These are phyloP conservation scores for Chunga burmeisteri DNA, from an alignment of 2,113 vertebrate genomes.

Conservation along the genomic window DNA sequence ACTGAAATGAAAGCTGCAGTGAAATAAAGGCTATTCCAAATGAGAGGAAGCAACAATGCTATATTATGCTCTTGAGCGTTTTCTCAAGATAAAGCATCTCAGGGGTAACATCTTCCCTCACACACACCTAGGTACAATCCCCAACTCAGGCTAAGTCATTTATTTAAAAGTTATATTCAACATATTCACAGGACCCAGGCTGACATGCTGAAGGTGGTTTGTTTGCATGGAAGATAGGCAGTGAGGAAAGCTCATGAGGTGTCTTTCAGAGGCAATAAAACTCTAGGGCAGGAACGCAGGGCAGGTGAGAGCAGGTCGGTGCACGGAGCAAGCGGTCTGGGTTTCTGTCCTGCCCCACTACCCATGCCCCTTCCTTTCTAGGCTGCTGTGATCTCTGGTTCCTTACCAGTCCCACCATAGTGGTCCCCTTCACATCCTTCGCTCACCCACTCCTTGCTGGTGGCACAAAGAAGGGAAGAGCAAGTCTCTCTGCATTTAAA, in stretches of 20 bases:
- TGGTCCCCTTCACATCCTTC: neutral
- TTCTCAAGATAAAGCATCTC: neutral
- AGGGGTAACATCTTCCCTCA: neutral
- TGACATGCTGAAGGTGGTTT: neutral
- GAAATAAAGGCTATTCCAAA: slow-evolving; percentile 14
- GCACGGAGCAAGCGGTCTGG: neutral
- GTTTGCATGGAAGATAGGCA: neutral
- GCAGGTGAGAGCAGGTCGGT: neutral
- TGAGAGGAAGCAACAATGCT: neutral
- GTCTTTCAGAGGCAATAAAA: neutral
- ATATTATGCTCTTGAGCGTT: neutral
- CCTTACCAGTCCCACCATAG: neutral
- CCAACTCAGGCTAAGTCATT: neutral
- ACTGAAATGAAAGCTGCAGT: neutral
- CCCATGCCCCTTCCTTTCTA: neutral
- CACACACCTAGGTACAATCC: neutral
- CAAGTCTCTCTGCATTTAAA: neutral
- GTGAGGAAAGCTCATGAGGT: neutral
- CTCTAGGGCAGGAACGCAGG: rapidly evolving
- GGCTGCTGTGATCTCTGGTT: neutral
- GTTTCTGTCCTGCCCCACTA: neutral
- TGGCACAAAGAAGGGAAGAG: neutral
- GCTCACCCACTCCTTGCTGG: neutral
- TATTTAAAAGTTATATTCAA: neutral
- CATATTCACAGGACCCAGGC: neutral